Evolutionary conservation across 2,888 invertebrate genomes (phyloP).

Genomic region (Spodoptera picta): DNA sequence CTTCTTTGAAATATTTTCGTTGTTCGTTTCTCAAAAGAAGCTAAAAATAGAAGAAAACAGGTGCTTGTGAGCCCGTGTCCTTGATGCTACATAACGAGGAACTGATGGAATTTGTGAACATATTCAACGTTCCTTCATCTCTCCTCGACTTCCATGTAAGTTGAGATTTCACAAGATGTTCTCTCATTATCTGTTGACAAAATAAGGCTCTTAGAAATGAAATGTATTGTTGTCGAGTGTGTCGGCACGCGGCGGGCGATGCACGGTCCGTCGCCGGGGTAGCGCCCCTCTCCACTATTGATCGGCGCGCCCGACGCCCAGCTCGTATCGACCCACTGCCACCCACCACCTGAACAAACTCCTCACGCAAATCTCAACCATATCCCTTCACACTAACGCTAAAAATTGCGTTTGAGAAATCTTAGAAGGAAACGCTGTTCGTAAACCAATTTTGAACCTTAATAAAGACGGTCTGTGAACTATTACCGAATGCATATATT

Average conservation of each 20-base stretch:
- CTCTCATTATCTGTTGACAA: slow-evolving; percentile 59
- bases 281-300: slow-evolving; percentile 81
- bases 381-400: slow-evolving; percentile 66
- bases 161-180: slow-evolving; percentile 40
- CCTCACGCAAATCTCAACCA: slow-evolving; percentile 76
- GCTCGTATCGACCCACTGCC: slow-evolving; percentile 82
- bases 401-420: slow-evolving; percentile 57
- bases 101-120: slow-evolving; percentile 4
- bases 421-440: slow-evolving; percentile 47
- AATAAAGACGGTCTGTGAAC: slow-evolving; percentile 75
- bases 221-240: slow-evolving; percentile 71
- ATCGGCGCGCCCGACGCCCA: slow-evolving; percentile 77
- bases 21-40: neutral
- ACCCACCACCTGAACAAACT: slow-evolving; percentile 65
- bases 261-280: slow-evolving; percentile 64
- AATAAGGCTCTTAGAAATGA: slow-evolving; percentile 63
- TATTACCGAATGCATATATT: slow-evolving; percentile 70
- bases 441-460: slow-evolving; percentile 77
- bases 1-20: slow-evolving; percentile 2
- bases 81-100: slow-evolving; percentile 8
- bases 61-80: slow-evolving; percentile 11
- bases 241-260: slow-evolving; percentile 73
- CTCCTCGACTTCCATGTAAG: slow-evolving; percentile 12
- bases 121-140: slow-evolving; percentile 16
- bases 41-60: slow-evolving; percentile 10